Evolutionary conservation across 2,797 vertebrate genomes (phyloP), one percentile per base, ranked within the genome.

Genomic region (Neomorphus geoffroyi): DNA sequence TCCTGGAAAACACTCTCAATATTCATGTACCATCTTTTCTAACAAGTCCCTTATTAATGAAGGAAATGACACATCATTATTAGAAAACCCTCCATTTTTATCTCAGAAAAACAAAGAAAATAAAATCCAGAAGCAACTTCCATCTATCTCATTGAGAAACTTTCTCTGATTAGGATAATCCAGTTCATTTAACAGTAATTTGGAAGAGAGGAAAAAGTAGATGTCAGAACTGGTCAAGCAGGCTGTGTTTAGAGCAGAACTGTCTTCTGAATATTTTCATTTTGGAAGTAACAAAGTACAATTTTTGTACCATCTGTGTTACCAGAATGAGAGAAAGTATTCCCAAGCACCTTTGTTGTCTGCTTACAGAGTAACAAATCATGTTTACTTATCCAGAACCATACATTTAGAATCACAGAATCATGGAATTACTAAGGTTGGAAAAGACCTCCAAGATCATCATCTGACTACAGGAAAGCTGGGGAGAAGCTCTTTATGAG

Each of bases 71-170:
- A 1, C 4, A 19, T 51, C 10, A 71, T 74, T 81, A 28, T 51
- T 43, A 58, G 51, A 80, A 87, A 80, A 78, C 0, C 3, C 3
- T 83, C 11, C 1, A 5, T 48, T 64, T 86, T 83, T 73, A 16
- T 51, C 41, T 88, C 39, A 17, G 27, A 9, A 71, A 79, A n/a
- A 11, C 18, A 80, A 39, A 30, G 18, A 66, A 78, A 93, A 37
- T 14, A 53, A 78, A 83, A 74, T 54, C 92, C 32, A 70, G 18
- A 26, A 22, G 2, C 8, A 45, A 35, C 18, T 77, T 88, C 37
- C 17, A 6, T 22, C 11, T 73, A 5, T 72, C 3, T 65, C 0
- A 0, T 33, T 72, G 28, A 58, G 66, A 60, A 73, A 30, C 4
- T 57, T 79, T n/a, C 10, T 61, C 33, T 54, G 9, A 54, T 41